phyloP scores from a whole-genome alignment of 2,888 invertebrate genomes.

The Eugnorisma glareosa region DNA sequence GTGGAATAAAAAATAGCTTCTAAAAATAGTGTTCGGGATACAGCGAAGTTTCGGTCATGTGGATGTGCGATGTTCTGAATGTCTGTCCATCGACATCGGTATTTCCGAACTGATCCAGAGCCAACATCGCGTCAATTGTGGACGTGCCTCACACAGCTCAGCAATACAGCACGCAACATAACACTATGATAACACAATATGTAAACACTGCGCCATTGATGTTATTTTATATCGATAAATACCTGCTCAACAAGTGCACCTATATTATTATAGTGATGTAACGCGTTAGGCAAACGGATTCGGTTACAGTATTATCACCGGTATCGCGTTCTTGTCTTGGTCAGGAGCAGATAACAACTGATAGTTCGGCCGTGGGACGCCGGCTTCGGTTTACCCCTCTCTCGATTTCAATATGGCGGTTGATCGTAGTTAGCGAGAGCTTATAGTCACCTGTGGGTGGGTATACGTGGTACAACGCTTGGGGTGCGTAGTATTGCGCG shows the following conservation, averaged over 20 bases:
- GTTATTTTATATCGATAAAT: constrained; percentile 76
- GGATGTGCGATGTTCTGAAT: constrained; percentile 75
- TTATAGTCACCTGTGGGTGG: constrained; percentile 80
- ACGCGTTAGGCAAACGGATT: constrained; percentile 67
- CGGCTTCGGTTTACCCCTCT: constrained; percentile 67
- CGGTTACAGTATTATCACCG: constrained; percentile 54
- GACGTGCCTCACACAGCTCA: constrained; percentile 76
- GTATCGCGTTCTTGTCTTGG: constrained; percentile 75
- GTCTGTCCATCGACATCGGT: constrained; percentile 74
- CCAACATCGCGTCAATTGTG: constrained; percentile 84
- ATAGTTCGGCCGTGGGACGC: constrained; percentile 64
- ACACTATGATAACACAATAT: constrained; percentile 80
- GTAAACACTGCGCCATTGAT: constrained; percentile 81
- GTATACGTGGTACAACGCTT: constrained; percentile 81
- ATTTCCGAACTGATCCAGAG: constrained; percentile 82
- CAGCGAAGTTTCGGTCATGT: constrained; percentile 85
- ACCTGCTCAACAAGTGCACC: constrained; percentile 68
- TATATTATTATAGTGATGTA: constrained; percentile 66
- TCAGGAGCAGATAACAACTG: constrained; percentile 79
- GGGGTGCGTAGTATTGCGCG: constrained; percentile 81
- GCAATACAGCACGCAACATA: constrained; percentile 69
- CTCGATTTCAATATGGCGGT: constrained; percentile 68
- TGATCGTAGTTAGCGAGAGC: constrained; percentile 26
- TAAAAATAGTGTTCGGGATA: constrained; percentile 84
- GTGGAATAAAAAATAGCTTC: constrained; percentile 83